Evolutionary conservation across 2,888 invertebrate species (phyloP), one percentile per base, ranked within the genome.

Genomic region (Drosophila antonietae): DNA sequence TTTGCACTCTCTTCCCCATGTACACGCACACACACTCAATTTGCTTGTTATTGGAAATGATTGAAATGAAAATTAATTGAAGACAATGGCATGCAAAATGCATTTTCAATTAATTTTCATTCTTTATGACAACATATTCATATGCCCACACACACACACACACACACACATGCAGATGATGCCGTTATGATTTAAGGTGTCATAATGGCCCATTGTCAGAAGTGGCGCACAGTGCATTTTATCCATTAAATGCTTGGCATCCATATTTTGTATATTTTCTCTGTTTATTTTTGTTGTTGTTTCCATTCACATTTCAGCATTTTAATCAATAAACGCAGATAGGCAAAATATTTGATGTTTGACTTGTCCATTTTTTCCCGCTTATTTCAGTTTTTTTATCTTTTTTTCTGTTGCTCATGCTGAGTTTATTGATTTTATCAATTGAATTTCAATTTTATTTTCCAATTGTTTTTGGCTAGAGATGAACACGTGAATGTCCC

Each of bases 51-150:
- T 73, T 66, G 70, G 65, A 63, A 69, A 58, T 78, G 83, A 78
- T 81, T 68, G 77, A 81, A 81, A 83, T 81, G 84, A 79, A 87
- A 79, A 89, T 87, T 86, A 89, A 89, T 84, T 88, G 89, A 83
- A 86, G 87, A 86, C 87, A 86, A 84, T 81, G 79, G 71, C 83
- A 80, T 75, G 74, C 89, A 83, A 79, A 81, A 84, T 88, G 84
- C 73, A 86, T 83, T 84, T 88, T 75, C 89, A 84, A 87, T 84
- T 84, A 84, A 86, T 84, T 86, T 83, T 64, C 76, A 81, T 88
- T 81, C 84, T 75, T 69, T 80, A 71, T 75, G 69, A 60, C 68
- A 72, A 68, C 57, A 68, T 61, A 77, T 70, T 63, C 75, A 64
- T 75, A 70, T 59, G 39, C 39, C 55, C 43, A n/a, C n/a, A n/a